These are phyloP conservation scores for Dorcus parallelipipedus DNA, from an alignment of 2,888 invertebrate species.

Conservation along the genomic window DNA sequence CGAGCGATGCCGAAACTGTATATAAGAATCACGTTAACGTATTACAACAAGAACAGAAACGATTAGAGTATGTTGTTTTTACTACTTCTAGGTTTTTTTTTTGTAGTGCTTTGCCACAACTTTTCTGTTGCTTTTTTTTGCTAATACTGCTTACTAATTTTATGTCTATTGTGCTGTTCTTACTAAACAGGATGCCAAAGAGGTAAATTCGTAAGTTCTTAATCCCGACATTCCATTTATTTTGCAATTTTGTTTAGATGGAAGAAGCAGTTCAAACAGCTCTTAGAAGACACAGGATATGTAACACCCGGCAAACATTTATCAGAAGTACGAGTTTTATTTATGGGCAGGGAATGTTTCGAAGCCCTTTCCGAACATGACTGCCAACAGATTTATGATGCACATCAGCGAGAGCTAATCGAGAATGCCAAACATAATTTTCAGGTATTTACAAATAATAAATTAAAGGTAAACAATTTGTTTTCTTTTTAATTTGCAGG, in stretches of 20 bases:
- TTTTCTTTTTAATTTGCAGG: slow-evolving; percentile 51
- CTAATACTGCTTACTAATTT: slow-evolving; percentile 16
- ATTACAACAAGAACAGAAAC: slow-evolving; percentile 86
- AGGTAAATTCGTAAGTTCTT: slow-evolving; percentile 22
- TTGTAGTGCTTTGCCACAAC: slow-evolving; percentile 1
- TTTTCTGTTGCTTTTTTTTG: slow-evolving; percentile 13
- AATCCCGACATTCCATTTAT: slow-evolving; percentile 5
- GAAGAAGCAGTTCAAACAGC: slow-evolving; percentile 90
- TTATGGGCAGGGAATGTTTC: slow-evolving; percentile 93
- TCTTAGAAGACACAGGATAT: slow-evolving; percentile 90
- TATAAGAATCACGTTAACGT: slow-evolving; percentile 90
- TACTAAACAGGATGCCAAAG: slow-evolving; percentile 32
- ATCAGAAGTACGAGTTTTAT: slow-evolving; percentile 83
- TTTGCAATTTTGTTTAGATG: slow-evolving; percentile 57
- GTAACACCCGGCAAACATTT: slow-evolving; percentile 94
- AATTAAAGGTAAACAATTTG: background rate
- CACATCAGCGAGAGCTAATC: slow-evolving; percentile 87
- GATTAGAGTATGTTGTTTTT: slow-evolving; percentile 73
- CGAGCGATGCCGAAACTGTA: slow-evolving; percentile 86
- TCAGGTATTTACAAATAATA: slow-evolving; percentile 54
- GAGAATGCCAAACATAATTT: slow-evolving; percentile 88
- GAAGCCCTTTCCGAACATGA: slow-evolving; percentile 88
- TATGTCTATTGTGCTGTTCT: slow-evolving; percentile 13
- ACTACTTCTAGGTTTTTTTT: slow-evolving; percentile 13
- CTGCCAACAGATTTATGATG: slow-evolving; percentile 88